phyloP scores from a whole-genome alignment of 2,888 invertebrate genomes.

The Drosophila prolongata region DNA sequence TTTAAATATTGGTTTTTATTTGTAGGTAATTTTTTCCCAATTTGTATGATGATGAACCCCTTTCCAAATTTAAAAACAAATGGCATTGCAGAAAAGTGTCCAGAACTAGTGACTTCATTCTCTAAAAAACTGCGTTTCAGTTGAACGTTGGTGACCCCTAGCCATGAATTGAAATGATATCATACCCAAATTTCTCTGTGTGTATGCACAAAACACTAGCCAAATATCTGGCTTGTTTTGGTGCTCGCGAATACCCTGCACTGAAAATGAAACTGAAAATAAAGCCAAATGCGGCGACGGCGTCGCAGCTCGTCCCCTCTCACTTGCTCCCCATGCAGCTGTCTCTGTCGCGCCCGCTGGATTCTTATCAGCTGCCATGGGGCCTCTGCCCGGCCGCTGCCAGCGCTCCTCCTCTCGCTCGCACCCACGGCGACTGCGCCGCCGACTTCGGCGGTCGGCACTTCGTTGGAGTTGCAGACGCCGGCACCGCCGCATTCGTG shows the following conservation, averaged over 20 bases:
- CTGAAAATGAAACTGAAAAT: conserved; percentile 65
- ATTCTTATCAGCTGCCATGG: background rate
- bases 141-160: no score
- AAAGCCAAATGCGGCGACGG: conserved; percentile 61
- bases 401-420: conserved; percentile 18
- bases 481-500: conserved; percentile 75
- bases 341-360: conserved; percentile 4
- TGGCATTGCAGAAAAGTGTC: no score
- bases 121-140: no score
- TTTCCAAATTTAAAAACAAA: no score
- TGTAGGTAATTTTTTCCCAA: no score
- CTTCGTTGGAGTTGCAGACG: conserved; percentile 77
- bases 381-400: conserved; percentile 29
- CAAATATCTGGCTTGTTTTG: conserved; percentile 10
- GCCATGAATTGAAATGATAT: no score
- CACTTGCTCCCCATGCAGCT: background rate
- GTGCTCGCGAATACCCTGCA: conserved; percentile 25
- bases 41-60: no score
- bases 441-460: conserved; percentile 58
- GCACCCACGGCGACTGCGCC: conserved; percentile 53
- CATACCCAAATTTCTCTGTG: background rate
- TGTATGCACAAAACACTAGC: conserved; percentile 1
- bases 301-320: conserved; percentile 25
- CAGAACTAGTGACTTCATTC: no score
- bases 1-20: no score